phyloP scores from a whole-genome alignment of 2,113 vertebrate genomes.

The Salminus brasiliensis region DNA sequence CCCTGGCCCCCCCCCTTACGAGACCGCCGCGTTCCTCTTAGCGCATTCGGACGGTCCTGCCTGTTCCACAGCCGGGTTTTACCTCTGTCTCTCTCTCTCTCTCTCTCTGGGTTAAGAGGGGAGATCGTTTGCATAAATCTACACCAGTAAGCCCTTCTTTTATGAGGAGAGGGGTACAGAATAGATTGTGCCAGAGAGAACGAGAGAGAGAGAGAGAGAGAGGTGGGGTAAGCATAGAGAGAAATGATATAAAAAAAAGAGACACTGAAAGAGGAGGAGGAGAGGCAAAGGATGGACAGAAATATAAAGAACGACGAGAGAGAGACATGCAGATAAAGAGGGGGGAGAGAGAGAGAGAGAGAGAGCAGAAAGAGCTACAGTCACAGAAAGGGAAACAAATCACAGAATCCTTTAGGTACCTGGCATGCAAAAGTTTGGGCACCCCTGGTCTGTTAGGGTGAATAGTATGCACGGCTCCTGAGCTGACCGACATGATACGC shows the following conservation, averaged over 20 bases:
- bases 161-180: background rate
- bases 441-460: too few species aligned
- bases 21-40: slow-evolving; percentile 69
- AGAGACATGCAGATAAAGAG: background rate
- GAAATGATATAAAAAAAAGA: background rate
- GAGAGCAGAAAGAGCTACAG: background rate
- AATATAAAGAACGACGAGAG: background rate
- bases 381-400: background rate
- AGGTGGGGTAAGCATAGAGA: too few species aligned
- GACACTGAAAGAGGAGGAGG: background rate
- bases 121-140: slow-evolving; percentile 48
- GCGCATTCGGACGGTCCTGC: slow-evolving; percentile 47
- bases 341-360: background rate
- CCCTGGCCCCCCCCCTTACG: slow-evolving; percentile 47
- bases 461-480: too few species aligned
- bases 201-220: background rate
- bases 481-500: too few species aligned
- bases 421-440: too few species aligned
- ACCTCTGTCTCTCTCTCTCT: slow-evolving; percentile 27
- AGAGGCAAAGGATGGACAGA: slow-evolving; percentile 54
- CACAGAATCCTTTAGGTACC: too few species aligned
- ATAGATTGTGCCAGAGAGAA: too few species aligned
- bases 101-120: background rate
- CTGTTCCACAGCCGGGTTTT: slow-evolving; percentile 28
- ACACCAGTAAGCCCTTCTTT: slow-evolving; percentile 21